Evolutionary conservation across 2,888 invertebrate species (phyloP).

Genomic region (Volucella inanis): DNA sequence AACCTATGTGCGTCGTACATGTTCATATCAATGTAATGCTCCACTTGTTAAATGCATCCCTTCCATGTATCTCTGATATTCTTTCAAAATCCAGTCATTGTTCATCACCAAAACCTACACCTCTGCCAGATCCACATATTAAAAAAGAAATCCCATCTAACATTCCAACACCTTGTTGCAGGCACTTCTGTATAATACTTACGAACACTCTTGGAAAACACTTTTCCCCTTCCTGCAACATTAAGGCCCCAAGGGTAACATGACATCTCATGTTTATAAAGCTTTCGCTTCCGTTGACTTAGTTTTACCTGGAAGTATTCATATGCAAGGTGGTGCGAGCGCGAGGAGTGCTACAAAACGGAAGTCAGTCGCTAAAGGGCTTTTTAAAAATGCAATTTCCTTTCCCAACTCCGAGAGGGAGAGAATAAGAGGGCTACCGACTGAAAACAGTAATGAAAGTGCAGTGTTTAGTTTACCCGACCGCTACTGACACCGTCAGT

Average conservation of each 20-base stretch:
- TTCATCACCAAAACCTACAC: no score
- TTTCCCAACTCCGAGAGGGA: constrained; percentile 34
- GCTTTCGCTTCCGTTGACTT: constrained; percentile 54
- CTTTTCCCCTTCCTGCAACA: not conserved
- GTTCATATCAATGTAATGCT: no score
- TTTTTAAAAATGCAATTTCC: constrained; percentile 71
- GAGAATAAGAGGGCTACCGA: not conserved
- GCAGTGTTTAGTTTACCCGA: constrained; percentile 55
- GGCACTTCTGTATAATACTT: not conserved
- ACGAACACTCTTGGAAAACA: not conserved
- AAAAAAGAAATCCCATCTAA: no score
- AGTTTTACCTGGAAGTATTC: constrained; percentile 49
- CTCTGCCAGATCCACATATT: no score
- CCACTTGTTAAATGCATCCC: no score
- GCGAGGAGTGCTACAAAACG: constrained; percentile 36
- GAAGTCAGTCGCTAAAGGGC: constrained; percentile 65
- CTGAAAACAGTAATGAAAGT: constrained; percentile 31
- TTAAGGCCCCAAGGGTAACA: constrained; percentile 37
- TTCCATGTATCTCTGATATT: no score
- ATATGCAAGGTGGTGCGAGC: not conserved
- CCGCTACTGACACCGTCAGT: constrained; percentile 12
- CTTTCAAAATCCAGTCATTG: no score
- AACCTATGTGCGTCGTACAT: no score
- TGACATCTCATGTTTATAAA: constrained; percentile 69
- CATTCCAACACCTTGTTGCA: no score